Conservation (phyloP, 2,113 vertebrate genomes). For the Shinisaurus crocodilurus region DNA sequence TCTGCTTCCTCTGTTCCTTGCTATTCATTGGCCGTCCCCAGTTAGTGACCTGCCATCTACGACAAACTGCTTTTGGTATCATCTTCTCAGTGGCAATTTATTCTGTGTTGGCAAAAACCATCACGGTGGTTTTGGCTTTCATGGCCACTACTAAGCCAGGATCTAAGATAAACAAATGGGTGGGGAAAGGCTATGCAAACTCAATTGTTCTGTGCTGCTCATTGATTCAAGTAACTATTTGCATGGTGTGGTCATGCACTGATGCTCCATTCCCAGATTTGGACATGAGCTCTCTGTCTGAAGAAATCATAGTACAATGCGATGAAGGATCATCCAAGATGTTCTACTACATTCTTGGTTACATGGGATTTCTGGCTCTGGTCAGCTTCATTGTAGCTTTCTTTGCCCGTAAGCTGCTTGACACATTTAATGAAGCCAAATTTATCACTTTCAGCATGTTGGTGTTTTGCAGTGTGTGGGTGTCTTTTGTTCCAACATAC, state of each 20-base stretch:
- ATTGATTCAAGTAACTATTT: constrained; percentile 26
- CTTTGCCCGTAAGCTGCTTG: too few relatives aligned
- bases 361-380: too few relatives aligned
- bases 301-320: constrained; percentile 44
- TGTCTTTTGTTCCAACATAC: too few relatives aligned
- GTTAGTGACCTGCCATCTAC: constrained; percentile 22
- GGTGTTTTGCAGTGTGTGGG: too few relatives aligned
- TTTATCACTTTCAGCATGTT: too few relatives aligned
- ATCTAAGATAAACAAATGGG: background rate
- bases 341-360: constrained; percentile 48
- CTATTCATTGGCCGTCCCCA: constrained; percentile 24
- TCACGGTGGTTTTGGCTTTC: constrained; percentile 13
- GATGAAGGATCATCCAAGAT: constrained; percentile 29
- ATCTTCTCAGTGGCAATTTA: constrained; percentile 2
- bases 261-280: constrained; percentile 22
- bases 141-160: constrained; percentile 12
- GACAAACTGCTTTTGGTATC: constrained; percentile 9
- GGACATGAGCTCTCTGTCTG: constrained; percentile 3
- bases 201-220: constrained; percentile 15
- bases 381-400: too few relatives aligned
- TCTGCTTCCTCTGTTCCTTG: constrained; percentile 15
- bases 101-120: background rate
- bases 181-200: background rate
- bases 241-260: constrained; percentile 5
- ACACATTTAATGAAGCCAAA: too few relatives aligned